Conservation (phyloP, 2,797 vertebrate genomes). For the Chrysocyon brachyurus region DNA sequence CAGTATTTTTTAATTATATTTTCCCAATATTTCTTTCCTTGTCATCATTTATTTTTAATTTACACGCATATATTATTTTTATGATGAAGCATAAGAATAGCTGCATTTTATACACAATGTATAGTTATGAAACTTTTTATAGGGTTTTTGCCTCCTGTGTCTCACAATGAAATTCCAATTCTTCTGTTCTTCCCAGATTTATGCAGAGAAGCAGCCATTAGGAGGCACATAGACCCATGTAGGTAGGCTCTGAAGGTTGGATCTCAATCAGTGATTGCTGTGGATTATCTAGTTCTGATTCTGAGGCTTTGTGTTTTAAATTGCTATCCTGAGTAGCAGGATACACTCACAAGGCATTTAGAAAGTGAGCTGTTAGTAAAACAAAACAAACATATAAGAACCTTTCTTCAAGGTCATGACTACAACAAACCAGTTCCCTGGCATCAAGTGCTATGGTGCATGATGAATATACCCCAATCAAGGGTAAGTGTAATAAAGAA, state of each 20-base stretch:
- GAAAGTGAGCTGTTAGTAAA: background rate
- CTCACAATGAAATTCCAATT: background rate
- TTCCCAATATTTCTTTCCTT: constrained; percentile 83
- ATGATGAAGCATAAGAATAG: constrained; percentile 58
- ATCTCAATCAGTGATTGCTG: background rate
- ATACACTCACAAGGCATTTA: background rate
- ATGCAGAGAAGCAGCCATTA: background rate
- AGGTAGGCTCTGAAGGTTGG: background rate
- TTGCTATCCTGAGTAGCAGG: background rate
- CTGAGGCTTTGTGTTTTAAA: constrained; percentile 1
- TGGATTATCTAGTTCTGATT: background rate
- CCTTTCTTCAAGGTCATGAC: background rate
- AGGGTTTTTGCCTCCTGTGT: constrained; percentile 12
- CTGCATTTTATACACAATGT: background rate
- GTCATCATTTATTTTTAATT: constrained; percentile 81
- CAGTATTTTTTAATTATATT: constrained; percentile 81
- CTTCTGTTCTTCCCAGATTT: background rate
- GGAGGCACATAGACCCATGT: background rate
- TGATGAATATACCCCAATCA: background rate
- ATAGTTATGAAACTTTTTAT: constrained; percentile 22
- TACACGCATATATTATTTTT: constrained; percentile 76
- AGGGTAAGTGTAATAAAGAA: background rate
- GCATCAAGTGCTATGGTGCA: background rate
- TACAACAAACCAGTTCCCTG: background rate
- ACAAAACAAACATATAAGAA: background rate